Percentiles rank a stretch among this genome's conserved stretches.
These are phyloP conservation scores for Genyomyrus donnyi DNA, from an alignment of 2,113 vertebrate species.

Conservation along the genomic window DNA sequence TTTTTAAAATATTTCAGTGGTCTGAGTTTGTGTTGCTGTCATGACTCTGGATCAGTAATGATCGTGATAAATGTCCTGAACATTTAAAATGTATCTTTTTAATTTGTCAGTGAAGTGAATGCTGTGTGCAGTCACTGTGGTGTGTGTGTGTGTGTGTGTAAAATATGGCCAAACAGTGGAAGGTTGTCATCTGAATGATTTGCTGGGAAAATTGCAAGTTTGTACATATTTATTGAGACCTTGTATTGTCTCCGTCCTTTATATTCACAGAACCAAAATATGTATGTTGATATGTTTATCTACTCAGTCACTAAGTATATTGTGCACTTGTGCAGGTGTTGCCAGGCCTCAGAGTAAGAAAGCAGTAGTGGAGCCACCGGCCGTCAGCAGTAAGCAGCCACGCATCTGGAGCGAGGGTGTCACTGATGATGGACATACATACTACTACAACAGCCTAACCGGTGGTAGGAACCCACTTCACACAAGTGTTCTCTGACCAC, in stretches of 20 bases:
- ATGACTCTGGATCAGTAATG: neutral
- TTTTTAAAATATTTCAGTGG: neutral
- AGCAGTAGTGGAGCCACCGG: neutral
- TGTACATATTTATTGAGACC: neutral
- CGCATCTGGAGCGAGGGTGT: constrained; percentile 71
- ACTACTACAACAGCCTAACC: constrained; percentile 83
- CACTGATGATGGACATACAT: constrained; percentile 70
- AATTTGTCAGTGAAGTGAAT: neutral
- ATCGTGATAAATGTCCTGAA: neutral
- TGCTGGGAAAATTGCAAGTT: neutral
- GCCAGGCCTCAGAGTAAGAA: neutral
- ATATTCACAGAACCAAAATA: neutral
- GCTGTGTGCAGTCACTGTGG: neutral
- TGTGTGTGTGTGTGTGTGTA: neutral
- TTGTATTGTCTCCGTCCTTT: neutral
- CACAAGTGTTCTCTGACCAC: neutral
- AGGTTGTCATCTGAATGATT: neutral
- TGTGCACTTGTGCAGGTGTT: neutral
- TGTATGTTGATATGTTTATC: neutral
- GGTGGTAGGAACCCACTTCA: constrained; percentile 65
- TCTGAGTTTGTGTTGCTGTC: neutral
- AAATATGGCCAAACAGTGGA: neutral
- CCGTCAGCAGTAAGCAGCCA: neutral
- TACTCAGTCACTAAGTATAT: neutral
- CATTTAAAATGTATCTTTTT: neutral